Percentiles rank a stretch among this genome's conserved stretches.
phyloP scores from a whole-genome alignment of 2,797 vertebrate genomes.

The Coccyzus lansbergi region DNA sequence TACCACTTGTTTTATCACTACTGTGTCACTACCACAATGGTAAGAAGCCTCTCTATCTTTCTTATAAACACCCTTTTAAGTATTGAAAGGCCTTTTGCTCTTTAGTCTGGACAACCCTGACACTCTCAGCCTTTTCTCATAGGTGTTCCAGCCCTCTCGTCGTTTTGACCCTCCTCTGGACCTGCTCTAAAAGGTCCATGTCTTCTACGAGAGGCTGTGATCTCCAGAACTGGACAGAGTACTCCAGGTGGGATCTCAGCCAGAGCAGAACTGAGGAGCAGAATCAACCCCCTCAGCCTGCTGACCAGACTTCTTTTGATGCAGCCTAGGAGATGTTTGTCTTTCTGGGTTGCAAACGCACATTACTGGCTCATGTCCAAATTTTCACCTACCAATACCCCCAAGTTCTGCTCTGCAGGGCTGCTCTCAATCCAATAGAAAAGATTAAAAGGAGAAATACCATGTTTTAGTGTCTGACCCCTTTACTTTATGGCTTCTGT shows the following conservation, averaged over 20 bases:
- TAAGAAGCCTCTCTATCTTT: neutral
- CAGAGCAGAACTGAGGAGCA: neutral
- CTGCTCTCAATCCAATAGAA: neutral
- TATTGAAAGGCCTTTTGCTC: neutral
- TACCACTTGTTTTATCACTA: neutral
- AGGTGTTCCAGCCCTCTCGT: neutral
- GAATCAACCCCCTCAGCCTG: accelerated
- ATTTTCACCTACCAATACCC: neutral
- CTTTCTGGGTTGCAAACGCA: neutral
- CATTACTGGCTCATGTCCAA: neutral
- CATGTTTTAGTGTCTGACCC: neutral
- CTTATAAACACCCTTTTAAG: neutral
- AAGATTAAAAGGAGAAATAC: neutral
- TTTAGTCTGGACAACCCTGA: neutral
- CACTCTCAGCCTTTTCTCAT: neutral
- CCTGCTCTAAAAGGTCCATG: neutral
- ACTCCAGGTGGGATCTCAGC: neutral
- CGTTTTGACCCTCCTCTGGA: neutral
- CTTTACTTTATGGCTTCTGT: neutral
- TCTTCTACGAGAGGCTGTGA: neutral
- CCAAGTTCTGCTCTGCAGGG: neutral
- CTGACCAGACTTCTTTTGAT: neutral
- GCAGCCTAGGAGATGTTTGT: neutral
- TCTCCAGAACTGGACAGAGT: neutral
- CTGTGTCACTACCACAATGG: neutral